A percentile compares a stretch with the other conserved stretches of the same genome.
Conservation (phyloP, 2,888 invertebrate genomes). For the Rhagonycha lutea region DNA sequence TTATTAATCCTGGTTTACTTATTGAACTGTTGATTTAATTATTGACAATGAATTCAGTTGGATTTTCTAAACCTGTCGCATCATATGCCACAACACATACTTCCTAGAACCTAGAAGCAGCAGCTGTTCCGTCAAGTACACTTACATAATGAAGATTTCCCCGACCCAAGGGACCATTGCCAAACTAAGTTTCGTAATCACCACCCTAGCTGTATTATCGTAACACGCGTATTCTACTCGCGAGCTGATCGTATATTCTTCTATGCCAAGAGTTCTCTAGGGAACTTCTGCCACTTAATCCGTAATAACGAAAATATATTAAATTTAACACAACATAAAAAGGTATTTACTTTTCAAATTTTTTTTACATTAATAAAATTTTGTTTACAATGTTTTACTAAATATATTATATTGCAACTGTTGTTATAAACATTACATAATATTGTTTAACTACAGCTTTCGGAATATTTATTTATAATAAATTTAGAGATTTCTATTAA, state of each 20-base stretch:
- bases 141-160: slow-evolving; percentile 24
- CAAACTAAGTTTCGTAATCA: slow-evolving; percentile 24
- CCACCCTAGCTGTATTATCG: slow-evolving; percentile 22
- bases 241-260: slow-evolving; percentile 22
- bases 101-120: slow-evolving; percentile 15
- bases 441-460: no score
- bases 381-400: not conserved
- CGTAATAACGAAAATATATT: slow-evolving; percentile 19
- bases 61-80: slow-evolving; percentile 19
- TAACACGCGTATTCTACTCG: slow-evolving; percentile 21
- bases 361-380: not conserved
- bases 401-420: not conserved
- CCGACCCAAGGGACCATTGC: slow-evolving; percentile 25
- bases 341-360: slow-evolving; percentile 1
- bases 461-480: no score
- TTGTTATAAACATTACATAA: not conserved
- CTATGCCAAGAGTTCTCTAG: slow-evolving; percentile 17
- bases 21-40: slow-evolving; percentile 14
- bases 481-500: no score
- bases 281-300: slow-evolving; percentile 20
- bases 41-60: slow-evolving; percentile 13
- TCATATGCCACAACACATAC: slow-evolving; percentile 20
- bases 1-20: slow-evolving; percentile 7
- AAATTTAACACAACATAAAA: slow-evolving; percentile 18
- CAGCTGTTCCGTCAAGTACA: slow-evolving; percentile 23